A percentile compares a stretch with the other conserved stretches of the same genome.
Conservation (phyloP, 2,797 vertebrate genomes). For the Sebastes jordani region DNA sequence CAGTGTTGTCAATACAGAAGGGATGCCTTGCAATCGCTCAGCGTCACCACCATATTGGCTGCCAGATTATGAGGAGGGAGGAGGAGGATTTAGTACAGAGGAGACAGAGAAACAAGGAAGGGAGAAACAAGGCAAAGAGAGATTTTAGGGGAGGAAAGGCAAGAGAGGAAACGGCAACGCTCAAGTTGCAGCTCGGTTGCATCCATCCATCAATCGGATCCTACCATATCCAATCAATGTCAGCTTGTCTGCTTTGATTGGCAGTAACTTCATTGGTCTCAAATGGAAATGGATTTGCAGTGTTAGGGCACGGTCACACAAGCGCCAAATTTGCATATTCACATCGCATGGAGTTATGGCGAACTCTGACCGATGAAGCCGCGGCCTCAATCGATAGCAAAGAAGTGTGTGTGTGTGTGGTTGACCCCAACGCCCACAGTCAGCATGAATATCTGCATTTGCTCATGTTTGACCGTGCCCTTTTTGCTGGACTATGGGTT, state of each 20-base stretch:
- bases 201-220: slow-evolving; percentile 18
- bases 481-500: background rate
- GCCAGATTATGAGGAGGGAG: slow-evolving; percentile 16
- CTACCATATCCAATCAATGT: slow-evolving; percentile 10
- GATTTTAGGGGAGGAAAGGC: background rate
- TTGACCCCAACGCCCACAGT: background rate
- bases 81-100: background rate
- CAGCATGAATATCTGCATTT: background rate
- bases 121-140: slow-evolving; percentile 8
- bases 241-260: slow-evolving; percentile 20
- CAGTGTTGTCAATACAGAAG: slow-evolving; percentile 40
- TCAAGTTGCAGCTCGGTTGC: slow-evolving; percentile 9
- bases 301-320: background rate
- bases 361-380: background rate
- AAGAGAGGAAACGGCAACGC: background rate
- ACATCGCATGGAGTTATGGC: too few species aligned
- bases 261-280: slow-evolving; percentile 8
- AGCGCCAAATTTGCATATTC: background rate
- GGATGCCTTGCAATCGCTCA: slow-evolving; percentile 48
- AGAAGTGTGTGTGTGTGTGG: background rate
- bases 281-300: background rate
- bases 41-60: slow-evolving; percentile 49
- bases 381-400: background rate
- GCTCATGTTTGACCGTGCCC: background rate
- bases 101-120: slow-evolving; percentile 15